Evolutionary conservation across 1,140 invertebrate genomes (phyloP), one percentile per base, ranked within the genome.

Genomic region (Procambarus virginalis): DNA sequence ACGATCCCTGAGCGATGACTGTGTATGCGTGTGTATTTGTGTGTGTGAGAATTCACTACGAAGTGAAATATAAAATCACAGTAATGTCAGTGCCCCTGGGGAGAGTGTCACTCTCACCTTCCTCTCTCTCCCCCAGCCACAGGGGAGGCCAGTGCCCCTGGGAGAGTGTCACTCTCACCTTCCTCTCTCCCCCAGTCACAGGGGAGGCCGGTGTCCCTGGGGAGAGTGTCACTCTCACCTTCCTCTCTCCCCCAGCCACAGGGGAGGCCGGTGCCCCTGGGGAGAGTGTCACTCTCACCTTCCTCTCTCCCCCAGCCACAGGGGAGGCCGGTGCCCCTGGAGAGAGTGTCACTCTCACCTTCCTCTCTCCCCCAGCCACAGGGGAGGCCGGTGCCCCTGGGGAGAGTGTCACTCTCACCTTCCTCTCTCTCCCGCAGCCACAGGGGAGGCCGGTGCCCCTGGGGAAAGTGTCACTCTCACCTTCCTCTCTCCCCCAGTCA

Each of bases 251-350:
- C 20, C 17, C 82, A 84, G 82, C 82, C 51, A 9, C 82, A 70
- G 60, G 82, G 60, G n/a, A 8, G 34, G 3, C 51, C 82, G 8
- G 82, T 84, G 10, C 82, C 82, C 64, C 82, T 84, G 34, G 82
- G 82, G 45, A 55, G 82, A 64, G 82, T 84, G 48, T 84, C 75
- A 14, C 34, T n/a, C n/a, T 46, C 75, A n/a, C 75, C 17, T 2
- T 34, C 3, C 51, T 34, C 79, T 64, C 60, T 17, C 17, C 60
- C 12, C 20, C 60, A 20, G 5, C 14, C 12, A 14, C 60, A 64
- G 60, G 34, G 34, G 60, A 20, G 2, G 60, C 20, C 34, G 60
- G 17, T 64, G 60, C 60, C 60, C 17, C 14, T 64, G 60, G 60
- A n/a, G 17, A 64, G 14, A 17, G 14, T 64, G 20, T 64, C 14